Evolutionary conservation across 2,888 invertebrate genomes (phyloP).

Genomic region (Nysson spinosus): DNA sequence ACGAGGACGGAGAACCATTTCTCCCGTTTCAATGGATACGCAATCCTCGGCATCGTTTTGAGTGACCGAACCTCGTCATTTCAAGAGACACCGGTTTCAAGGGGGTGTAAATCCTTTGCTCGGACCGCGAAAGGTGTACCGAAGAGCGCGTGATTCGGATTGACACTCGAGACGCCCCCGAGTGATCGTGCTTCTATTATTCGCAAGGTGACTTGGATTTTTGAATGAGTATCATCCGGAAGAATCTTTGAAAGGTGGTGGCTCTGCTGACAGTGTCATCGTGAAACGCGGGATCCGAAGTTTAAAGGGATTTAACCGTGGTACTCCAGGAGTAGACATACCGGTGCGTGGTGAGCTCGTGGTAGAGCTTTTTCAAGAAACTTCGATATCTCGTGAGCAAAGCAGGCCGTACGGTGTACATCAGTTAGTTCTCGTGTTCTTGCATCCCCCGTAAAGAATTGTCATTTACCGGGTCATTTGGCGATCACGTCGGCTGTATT

Average conservation of each 20-base stretch:
- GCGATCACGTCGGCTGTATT: not conserved
- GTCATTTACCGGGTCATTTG: too few species aligned
- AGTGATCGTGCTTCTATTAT: too few species aligned
- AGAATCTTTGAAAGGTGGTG: slow-evolving; percentile 4
- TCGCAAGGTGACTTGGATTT: too few species aligned
- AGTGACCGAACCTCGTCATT: not conserved
- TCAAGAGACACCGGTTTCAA: not conserved
- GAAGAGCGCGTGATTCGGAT: slow-evolving; percentile 41
- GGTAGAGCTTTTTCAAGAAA: slow-evolving; percentile 10
- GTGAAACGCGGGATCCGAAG: slow-evolving; percentile 22
- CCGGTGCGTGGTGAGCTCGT: slow-evolving; percentile 46
- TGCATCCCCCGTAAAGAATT: not conserved
- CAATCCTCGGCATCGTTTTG: not conserved
- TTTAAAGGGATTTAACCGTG: not conserved
- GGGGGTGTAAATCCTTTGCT: slow-evolving; percentile 15
- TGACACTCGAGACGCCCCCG: too few species aligned
- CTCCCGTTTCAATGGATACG: not conserved
- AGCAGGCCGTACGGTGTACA: slow-evolving; percentile 13
- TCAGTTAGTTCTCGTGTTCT: slow-evolving; percentile 10
- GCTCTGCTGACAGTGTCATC: slow-evolving; percentile 28
- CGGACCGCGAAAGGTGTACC: slow-evolving; percentile 26
- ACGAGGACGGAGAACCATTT: too few species aligned
- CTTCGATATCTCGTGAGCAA: not conserved
- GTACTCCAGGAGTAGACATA: slow-evolving; percentile 1
- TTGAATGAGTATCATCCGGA: slow-evolving; percentile 25